Conservation (phyloP, 2,797 vertebrate species). For the Cercopithecus mitis region DNA sequence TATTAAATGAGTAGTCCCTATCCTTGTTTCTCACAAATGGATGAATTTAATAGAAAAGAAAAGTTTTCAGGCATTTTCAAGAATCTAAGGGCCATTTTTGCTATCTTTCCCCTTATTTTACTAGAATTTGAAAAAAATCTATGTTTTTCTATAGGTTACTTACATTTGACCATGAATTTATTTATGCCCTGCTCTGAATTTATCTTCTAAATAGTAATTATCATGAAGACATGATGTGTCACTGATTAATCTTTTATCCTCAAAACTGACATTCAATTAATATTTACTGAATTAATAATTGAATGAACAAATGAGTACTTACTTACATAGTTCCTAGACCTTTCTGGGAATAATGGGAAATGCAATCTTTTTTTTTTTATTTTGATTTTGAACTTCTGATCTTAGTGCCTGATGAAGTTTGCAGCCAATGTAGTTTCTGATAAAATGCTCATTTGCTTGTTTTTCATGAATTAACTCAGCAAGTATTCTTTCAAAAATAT, state of each 20-base stretch:
- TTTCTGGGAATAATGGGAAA: background rate
- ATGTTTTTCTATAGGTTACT: background rate
- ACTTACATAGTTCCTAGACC: background rate
- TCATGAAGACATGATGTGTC: background rate
- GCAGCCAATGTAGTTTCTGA: background rate
- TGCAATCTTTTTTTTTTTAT: background rate
- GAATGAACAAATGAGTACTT: background rate
- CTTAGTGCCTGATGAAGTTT: background rate
- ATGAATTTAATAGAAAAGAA: background rate
- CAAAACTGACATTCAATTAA: background rate
- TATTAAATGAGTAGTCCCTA: background rate
- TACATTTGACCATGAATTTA: background rate
- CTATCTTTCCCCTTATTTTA: background rate
- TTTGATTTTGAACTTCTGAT: slow-evolving; percentile 28
- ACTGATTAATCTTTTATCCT: background rate
- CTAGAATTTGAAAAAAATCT: background rate
- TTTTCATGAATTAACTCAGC: background rate
- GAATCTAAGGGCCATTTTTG: background rate
- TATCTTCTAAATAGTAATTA: background rate
- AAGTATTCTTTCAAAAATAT: background rate
- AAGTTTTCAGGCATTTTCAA: background rate
- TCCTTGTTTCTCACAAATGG: background rate
- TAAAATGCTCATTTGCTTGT: background rate
- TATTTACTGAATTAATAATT: background rate
- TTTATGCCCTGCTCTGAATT: background rate